Conservation (phyloP, 2,797 vertebrate species). For the Artibeus lituratus region DNA sequence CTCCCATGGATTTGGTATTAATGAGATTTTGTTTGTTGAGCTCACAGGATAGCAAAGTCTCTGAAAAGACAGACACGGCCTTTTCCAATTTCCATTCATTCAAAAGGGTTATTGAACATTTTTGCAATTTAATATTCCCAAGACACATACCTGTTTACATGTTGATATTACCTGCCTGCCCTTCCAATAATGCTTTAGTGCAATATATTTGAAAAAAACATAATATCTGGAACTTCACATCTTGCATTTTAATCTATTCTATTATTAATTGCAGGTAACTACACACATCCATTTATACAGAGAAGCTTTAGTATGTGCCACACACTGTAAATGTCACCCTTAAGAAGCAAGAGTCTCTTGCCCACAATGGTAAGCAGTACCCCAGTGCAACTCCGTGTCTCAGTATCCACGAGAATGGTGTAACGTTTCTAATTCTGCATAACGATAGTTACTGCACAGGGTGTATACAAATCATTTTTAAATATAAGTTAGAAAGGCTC, state of each 20-base stretch:
- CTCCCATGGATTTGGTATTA: conserved; percentile 48
- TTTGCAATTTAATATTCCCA: background rate
- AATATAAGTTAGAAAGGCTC: background rate
- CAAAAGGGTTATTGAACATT: background rate
- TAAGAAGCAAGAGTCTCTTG: background rate
- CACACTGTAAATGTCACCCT: background rate
- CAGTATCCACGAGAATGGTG: background rate
- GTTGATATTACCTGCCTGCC: background rate
- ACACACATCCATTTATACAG: background rate
- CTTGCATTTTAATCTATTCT: background rate
- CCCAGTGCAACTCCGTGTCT: background rate
- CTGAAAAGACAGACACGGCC: conserved; percentile 29
- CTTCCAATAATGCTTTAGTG: background rate
- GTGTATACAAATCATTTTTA: background rate
- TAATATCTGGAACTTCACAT: background rate
- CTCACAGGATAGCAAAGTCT: conserved; percentile 28
- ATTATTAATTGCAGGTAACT: background rate
- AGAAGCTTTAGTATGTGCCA: background rate
- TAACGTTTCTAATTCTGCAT: background rate
- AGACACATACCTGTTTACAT: background rate
- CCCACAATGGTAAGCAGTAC: background rate
- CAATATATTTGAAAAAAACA: background rate
- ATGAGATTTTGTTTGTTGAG: conserved; percentile 70
- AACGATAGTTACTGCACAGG: background rate
- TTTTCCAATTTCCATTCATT: conserved; percentile 46